Percentiles rank a stretch among this genome's conserved stretches.
Evolutionary conservation across 1,140 invertebrate species (phyloP).

Genomic region (Hycleus phaleratus): DNA sequence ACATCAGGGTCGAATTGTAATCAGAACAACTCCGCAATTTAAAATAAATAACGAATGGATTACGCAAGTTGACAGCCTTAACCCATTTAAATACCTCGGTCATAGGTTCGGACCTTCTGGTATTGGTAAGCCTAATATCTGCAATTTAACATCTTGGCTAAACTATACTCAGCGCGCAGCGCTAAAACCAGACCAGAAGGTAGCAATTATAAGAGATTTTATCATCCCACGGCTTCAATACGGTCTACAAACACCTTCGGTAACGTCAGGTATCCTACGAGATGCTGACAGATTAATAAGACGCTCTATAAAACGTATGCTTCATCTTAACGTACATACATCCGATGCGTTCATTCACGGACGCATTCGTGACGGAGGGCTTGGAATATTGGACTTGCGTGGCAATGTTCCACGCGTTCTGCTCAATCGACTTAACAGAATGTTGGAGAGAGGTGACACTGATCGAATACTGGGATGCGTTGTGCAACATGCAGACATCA

Average conservation of each 20-base stretch:
- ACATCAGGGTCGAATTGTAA: conserved; percentile 1
- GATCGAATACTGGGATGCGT: no score
- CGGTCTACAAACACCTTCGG: conserved; percentile 17
- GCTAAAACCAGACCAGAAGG: conserved; percentile 34
- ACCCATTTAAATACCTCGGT: conserved; percentile 24
- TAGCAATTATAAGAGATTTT: conserved; percentile 5
- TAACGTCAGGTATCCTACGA: conserved; percentile 1
- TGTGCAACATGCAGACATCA: no score
- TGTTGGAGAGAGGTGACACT: neutral
- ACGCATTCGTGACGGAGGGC: conserved; percentile 20
- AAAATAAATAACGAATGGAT: conserved; percentile 12
- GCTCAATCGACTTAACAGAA: neutral
- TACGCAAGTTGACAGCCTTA: conserved; percentile 1
- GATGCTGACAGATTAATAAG: conserved; percentile 20
- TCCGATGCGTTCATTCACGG: conserved; percentile 19
- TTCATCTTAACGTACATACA: conserved; percentile 18
- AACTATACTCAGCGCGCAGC: conserved; percentile 20
- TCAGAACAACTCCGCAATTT: conserved; percentile 11
- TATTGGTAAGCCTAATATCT: conserved; percentile 10
- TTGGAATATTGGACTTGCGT: conserved; percentile 18
- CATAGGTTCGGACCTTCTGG: conserved; percentile 13
- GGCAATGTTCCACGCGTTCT: conserved; percentile 1
- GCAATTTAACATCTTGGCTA: conserved; percentile 14
- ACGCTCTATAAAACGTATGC: conserved; percentile 1
- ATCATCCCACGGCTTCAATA: conserved; percentile 18